A percentile compares a stretch with the other conserved stretches of the same genome.
Conservation (phyloP, 2,888 invertebrate species). For the Chrysopilus asiliformis region DNA sequence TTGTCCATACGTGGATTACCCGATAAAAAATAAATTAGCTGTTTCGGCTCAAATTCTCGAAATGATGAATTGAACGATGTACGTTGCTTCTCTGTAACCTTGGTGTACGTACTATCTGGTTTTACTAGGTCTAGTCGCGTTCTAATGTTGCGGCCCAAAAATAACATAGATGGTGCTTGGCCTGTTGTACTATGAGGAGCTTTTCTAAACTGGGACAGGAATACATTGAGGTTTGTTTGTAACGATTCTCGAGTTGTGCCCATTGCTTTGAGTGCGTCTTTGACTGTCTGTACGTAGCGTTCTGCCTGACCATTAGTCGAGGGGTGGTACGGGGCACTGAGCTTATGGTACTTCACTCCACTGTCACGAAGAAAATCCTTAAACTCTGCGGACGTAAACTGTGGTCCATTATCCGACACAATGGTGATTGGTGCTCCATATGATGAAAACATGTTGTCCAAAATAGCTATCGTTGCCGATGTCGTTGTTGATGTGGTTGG, state of each 20-base stretch:
- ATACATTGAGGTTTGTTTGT: constrained; percentile 10
- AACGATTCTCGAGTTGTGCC: constrained; percentile 6
- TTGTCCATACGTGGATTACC: too few species aligned
- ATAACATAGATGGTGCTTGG: too few species aligned
- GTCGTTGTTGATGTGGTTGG: constrained; percentile 15
- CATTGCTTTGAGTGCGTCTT: constrained; percentile 13
- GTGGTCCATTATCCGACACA: constrained; percentile 19
- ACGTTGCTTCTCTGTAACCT: constrained; percentile 1
- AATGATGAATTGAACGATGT: background rate
- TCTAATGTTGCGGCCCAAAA: too few species aligned
- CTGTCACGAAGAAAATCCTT: constrained; percentile 7
- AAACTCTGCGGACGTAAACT: constrained; percentile 13
- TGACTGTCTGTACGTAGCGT: too few species aligned
- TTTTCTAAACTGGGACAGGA: too few species aligned
- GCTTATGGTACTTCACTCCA: constrained; percentile 15
- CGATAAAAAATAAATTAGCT: constrained; percentile 2
- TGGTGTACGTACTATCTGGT: too few species aligned
- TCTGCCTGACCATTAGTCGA: too few species aligned
- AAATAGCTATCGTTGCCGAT: constrained; percentile 11
- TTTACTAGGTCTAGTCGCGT: too few species aligned
- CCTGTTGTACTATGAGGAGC: constrained; percentile 13
- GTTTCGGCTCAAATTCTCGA: background rate
- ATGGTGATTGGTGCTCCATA: constrained; percentile 18
- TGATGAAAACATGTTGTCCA: constrained; percentile 17
- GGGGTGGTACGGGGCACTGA: constrained; percentile 17